Evolutionary conservation across 2,113 vertebrate genomes (phyloP), one percentile per base, ranked within the genome.

Genomic region (Peucedramus taeniatus): DNA sequence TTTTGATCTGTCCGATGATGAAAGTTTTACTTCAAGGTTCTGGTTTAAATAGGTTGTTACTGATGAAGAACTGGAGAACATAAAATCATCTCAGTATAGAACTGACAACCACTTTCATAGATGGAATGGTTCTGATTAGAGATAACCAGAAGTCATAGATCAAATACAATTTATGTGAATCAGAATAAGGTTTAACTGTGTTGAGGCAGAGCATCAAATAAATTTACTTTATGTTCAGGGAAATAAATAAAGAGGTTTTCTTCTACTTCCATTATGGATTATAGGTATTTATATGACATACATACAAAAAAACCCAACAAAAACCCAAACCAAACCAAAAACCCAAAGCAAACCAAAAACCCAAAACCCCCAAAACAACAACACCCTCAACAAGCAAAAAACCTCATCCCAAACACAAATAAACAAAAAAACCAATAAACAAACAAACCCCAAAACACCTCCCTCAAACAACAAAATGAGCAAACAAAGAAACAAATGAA

Each of bases 221-320:
- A 37, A 72, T 63, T 21, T 51, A 70, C 10, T 70, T 1, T 42
- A 5, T 50, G 45, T 72, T 63, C 28, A 11, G 30, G 30, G 23
- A 71, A 74, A 53, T 61, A 70, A 72, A 31, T 39, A 74, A 39
- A 80, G 16, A 15, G 0, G 0, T 5, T 59, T 16, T 57, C 11
- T n/a, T 63, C 10, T 57, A 17, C 9, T 84, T 68, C 50, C 21
- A 24, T 42, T 60, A 23, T 7, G 27, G 19, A 35, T 42, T 47
- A 47, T 30, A 49, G 9, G 5, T 13, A 9, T 9, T 31, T 35
- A 7, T 30, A 39, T 54, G 37, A 45, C 18, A 60, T 4, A 75
- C 1, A 54, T 8, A 37, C 0, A 47, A 35, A 68, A 69, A 3
- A 7, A 35, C 2, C 4, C 6, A 53, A 14, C 9, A 20, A 45